These are phyloP conservation scores for Drosophila simulans DNA, from an alignment of 1,140 invertebrate species.

Conservation along the genomic window DNA sequence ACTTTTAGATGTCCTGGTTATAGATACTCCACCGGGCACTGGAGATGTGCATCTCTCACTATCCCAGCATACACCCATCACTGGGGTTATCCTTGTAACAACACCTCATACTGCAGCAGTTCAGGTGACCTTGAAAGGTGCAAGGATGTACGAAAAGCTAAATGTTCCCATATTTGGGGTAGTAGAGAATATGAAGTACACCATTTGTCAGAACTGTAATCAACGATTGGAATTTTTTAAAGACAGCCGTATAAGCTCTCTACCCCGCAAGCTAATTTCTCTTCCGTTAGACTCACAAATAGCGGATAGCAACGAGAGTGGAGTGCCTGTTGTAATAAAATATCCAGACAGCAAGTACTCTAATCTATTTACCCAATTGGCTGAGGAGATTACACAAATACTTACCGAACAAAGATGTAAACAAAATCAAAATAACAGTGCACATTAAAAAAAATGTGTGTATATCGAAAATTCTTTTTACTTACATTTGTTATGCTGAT, in stretches of 20 bases:
- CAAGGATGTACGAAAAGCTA: constrained; percentile 92
- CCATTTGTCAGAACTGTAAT: constrained; percentile 90
- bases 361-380: constrained; percentile 56
- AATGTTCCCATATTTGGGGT: constrained; percentile 92
- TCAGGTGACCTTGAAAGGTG: constrained; percentile 91
- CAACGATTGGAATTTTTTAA: constrained; percentile 87
- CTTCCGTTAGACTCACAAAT: constrained; percentile 91
- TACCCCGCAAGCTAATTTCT: constrained; percentile 86
- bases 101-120: constrained; percentile 94
- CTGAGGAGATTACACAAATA: constrained; percentile 33
- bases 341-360: constrained; percentile 86
- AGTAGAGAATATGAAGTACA: constrained; percentile 93
- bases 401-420: constrained; percentile 15
- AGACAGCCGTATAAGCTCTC: constrained; percentile 85
- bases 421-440: background rate
- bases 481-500: too few species aligned
- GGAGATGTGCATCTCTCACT: constrained; percentile 95
- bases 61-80: constrained; percentile 93
- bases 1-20: constrained; percentile 91
- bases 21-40: constrained; percentile 96
- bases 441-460: too few species aligned
- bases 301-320: constrained; percentile 89
- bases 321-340: constrained; percentile 91
- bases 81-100: constrained; percentile 92
- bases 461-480: too few species aligned